Percentiles rank a stretch among this genome's conserved stretches.
These are phyloP conservation scores for Bolinopsis microptera DNA, from an alignment of 37 sponge, comb jelly and placozoan species.

Conservation along the genomic window DNA sequence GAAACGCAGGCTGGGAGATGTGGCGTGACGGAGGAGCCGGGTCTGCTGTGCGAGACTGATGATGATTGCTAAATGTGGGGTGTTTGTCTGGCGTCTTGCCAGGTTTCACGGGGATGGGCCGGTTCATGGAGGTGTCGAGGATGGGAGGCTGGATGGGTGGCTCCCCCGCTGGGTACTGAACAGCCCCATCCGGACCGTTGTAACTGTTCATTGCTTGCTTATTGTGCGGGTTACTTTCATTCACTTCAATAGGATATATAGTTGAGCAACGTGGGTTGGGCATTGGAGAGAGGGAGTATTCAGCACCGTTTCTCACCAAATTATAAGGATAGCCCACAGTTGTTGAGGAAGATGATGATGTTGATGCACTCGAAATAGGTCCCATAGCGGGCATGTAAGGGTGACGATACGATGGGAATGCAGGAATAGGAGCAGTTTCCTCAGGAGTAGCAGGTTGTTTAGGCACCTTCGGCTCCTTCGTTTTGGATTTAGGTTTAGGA, in stretches of 20 bases:
- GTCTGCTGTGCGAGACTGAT: not conserved
- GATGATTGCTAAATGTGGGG: not conserved
- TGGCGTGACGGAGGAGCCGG: not conserved
- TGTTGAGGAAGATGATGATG: not conserved
- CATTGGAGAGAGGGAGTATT: not conserved
- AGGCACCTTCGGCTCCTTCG: conserved; percentile 10
- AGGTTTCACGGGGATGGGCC: conserved; percentile 6
- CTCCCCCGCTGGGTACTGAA: not conserved
- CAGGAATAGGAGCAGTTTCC: not conserved
- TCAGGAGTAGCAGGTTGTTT: not conserved
- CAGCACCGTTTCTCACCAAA: not conserved
- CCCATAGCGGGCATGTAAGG: conserved; percentile 18
- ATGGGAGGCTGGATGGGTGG: not conserved
- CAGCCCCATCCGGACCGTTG: conserved; percentile 21
- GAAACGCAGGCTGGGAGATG: not conserved
- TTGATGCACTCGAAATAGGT: not conserved
- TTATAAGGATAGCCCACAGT: not conserved
- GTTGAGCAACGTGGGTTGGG: conserved; percentile 22
- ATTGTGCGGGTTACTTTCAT: conserved; percentile 18
- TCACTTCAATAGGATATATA: conserved; percentile 22
- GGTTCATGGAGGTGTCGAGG: conserved; percentile 18
- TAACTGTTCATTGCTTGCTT: not conserved
- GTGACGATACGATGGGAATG: conserved; percentile 38
- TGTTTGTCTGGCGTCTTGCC: not conserved
- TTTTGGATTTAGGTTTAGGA: not conserved